These are phyloP conservation scores for Sebastes vulpes DNA, from an alignment of 2,797 vertebrate species.

Conservation along the genomic window DNA sequence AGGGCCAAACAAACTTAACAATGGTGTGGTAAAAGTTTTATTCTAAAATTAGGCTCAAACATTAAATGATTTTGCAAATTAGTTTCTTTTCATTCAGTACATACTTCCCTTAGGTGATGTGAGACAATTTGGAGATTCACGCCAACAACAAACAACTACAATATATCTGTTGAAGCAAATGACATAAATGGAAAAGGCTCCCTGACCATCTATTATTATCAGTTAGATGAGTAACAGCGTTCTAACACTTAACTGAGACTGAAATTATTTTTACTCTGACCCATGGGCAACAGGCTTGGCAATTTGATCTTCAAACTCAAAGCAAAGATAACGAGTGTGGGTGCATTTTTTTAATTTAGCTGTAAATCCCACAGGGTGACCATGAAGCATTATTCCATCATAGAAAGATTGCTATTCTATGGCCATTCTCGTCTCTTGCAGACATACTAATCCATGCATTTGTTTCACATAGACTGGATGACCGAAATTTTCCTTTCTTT, in stretches of 20 bases:
- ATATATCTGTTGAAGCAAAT: background rate
- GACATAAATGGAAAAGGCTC: background rate
- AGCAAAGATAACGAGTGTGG: background rate
- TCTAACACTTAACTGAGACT: background rate
- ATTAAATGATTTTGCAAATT: slow-evolving; percentile 1
- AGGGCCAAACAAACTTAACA: slow-evolving; percentile 1
- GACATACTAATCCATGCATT: background rate
- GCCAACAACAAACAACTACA: background rate
- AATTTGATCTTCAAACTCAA: background rate
- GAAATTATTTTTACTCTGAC: background rate
- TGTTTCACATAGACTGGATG: background rate
- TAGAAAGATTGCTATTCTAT: background rate
- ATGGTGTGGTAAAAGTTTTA: background rate
- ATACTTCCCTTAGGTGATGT: background rate
- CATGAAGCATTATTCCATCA: background rate
- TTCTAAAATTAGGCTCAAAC: slow-evolving; percentile 3
- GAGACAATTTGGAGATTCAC: background rate
- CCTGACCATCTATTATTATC: background rate
- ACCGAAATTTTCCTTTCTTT: background rate
- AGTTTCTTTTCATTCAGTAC: slow-evolving; percentile 2
- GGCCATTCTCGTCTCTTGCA: background rate
- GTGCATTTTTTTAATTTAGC: background rate
- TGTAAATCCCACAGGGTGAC: background rate
- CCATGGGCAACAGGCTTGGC: background rate
- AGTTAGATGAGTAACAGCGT: background rate